These are phyloP conservation scores for Hippopotamyrus pictus DNA, from an alignment of 2,797 vertebrate genomes.

Conservation along the genomic window DNA sequence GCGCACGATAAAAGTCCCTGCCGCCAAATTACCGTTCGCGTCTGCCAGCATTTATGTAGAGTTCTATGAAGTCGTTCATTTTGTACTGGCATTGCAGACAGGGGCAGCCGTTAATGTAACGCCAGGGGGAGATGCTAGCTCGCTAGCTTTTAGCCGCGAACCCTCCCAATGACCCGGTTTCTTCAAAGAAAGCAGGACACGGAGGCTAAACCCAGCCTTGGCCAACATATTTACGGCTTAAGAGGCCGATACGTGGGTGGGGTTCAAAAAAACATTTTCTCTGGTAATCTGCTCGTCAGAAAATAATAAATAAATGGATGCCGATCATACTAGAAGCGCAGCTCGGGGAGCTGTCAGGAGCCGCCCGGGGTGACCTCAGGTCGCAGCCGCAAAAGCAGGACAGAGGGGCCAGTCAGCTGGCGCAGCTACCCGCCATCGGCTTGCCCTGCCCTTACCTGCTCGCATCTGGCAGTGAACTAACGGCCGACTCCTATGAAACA, in stretches of 20 bases:
- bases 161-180: slow-evolving; percentile 18
- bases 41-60: not conserved
- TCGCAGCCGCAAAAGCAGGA: not conserved
- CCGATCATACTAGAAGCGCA: not conserved
- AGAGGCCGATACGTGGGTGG: not conserved
- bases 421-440: not conserved
- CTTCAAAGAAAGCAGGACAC: not conserved
- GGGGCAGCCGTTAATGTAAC: not conserved
- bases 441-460: not conserved
- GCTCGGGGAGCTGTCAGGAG: not conserved
- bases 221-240: not conserved
- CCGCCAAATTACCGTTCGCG: not conserved
- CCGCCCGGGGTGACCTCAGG: not conserved
- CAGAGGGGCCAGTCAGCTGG: not conserved
- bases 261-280: not conserved
- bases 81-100: not conserved
- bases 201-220: not conserved
- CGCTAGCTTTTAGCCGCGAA: not conserved
- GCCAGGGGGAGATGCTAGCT: not conserved
- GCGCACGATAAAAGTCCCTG: not conserved
- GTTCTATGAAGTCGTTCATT: not conserved
- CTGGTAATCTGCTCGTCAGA: not conserved
- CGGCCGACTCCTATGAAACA: not conserved
- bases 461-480: not conserved
- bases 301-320: not conserved